These are phyloP conservation scores for Scaptomyza montana DNA, from an alignment of 1,140 invertebrate species.

Conservation along the genomic window DNA sequence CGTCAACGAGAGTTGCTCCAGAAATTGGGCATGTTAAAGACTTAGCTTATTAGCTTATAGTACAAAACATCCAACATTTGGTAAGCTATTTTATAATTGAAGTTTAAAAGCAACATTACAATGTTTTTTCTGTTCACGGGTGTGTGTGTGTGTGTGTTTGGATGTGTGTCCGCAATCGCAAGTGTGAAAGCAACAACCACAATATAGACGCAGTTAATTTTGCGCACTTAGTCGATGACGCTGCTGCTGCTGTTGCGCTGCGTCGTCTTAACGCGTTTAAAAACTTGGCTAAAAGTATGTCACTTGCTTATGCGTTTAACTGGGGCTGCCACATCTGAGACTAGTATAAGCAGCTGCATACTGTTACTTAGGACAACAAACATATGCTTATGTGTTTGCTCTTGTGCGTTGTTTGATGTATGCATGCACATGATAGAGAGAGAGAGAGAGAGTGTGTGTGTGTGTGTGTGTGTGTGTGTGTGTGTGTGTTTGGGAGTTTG, in stretches of 20 bases:
- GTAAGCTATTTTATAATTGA: too few relatives aligned
- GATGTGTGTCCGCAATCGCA: too few relatives aligned
- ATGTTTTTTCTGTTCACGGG: too few relatives aligned
- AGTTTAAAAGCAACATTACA: too few relatives aligned
- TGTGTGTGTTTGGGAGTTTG: slow-evolving; percentile 6
- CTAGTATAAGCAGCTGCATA: not conserved
- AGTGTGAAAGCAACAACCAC: too few relatives aligned
- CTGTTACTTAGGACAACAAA: slow-evolving; percentile 6
- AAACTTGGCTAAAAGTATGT: slow-evolving; percentile 29
- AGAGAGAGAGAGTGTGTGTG: not conserved
- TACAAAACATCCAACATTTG: too few relatives aligned
- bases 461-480: not conserved
- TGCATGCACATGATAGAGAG: not conserved
- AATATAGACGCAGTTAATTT: slow-evolving; percentile 29
- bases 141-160: too few relatives aligned
- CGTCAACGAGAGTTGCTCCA: too few relatives aligned
- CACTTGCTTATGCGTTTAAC: slow-evolving; percentile 12
- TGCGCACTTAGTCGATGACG: slow-evolving; percentile 13
- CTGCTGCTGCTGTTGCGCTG: slow-evolving; percentile 16
- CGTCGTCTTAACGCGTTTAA: slow-evolving; percentile 24
- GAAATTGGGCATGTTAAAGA: too few relatives aligned
- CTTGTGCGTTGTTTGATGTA: too few relatives aligned
- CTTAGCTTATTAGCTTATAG: too few relatives aligned
- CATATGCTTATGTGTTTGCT: not conserved
- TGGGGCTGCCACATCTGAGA: not conserved